A percentile compares a stretch with the other conserved stretches of the same genome.
phyloP scores from a whole-genome alignment of 2,888 invertebrate species.

The Epsilonema sp. region DNA sequence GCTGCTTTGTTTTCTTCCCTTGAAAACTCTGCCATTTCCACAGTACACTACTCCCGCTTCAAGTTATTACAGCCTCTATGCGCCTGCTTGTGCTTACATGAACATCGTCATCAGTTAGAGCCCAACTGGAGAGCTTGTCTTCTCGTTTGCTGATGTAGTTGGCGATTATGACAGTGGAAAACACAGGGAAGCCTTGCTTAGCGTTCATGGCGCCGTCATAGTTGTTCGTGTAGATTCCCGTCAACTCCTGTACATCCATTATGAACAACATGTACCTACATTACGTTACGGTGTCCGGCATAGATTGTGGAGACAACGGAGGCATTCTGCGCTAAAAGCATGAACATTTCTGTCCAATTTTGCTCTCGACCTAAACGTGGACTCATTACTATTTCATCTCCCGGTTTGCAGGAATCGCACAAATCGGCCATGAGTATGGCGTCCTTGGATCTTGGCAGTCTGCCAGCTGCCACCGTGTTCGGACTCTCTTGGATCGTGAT shows the following conservation, averaged over 20 bases:
- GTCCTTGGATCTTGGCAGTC: slow-evolving; percentile 91
- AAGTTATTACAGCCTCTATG: no score
- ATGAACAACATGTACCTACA: background rate
- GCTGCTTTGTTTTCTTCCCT: no score
- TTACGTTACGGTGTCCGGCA: no score
- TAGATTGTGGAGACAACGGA: no score
- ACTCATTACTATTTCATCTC: slow-evolving; percentile 78
- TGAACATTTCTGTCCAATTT: no score
- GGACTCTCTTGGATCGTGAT: slow-evolving; percentile 94
- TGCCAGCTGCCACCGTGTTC: slow-evolving; percentile 84
- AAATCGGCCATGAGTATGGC: slow-evolving; percentile 78
- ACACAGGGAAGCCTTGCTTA: slow-evolving; percentile 79
- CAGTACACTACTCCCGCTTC: no score
- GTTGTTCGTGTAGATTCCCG: slow-evolving; percentile 83
- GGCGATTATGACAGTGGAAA: slow-evolving; percentile 86
- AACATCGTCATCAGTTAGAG: slow-evolving; percentile 86
- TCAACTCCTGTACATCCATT: slow-evolving; percentile 33
- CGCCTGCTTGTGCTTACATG: no score
- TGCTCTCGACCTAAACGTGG: no score
- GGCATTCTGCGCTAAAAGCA: no score
- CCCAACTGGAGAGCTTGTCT: slow-evolving; percentile 72
- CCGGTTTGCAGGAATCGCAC: slow-evolving; percentile 90
- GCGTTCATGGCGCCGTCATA: slow-evolving; percentile 93
- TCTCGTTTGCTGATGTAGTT: slow-evolving; percentile 86
- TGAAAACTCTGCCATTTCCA: no score